Evolutionary conservation across 2,888 invertebrate species (phyloP), one percentile per base, ranked within the genome.

Genomic region (Diaphora mendica): DNA sequence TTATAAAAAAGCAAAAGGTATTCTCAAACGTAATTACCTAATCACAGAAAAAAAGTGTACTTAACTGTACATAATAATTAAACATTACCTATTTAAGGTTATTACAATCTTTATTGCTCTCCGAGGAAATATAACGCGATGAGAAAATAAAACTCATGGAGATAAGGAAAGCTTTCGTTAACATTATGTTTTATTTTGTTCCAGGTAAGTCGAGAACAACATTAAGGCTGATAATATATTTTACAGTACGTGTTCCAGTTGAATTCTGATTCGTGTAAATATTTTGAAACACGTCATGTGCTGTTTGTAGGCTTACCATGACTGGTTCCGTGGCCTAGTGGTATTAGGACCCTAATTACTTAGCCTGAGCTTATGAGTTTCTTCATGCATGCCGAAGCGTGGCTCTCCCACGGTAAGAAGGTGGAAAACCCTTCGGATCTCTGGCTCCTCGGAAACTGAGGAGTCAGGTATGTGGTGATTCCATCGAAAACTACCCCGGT

Each of bases 171-270:
- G 76, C 71, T 79, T 85, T 84, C 81, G 81, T 83, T 88, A 84
- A 87, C 78, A 75, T 81, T 80, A 73, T 71, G 73, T 77, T 79
- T 84, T 70, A 68, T 83, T 88, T 88, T 85, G 84, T 88, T 89
- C 75, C 86, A 89, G 88, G 89, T 89, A 89, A 88, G 89, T 85
- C 78, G 71, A 66, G 68, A 73, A 62, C 76, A 76, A 64, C 39
- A 23, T 67, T 55, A 64, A 42, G 13, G 48, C 48, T 5, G 39
- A 69, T 44, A 42, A 65, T 59, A 55, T 17, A 69, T 55, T 65
- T 64, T 51, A 55, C 42, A 64, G 33, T 68, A 48, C n/a, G 48
- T 64, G 35, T 55, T 39, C 8, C 20, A 35, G 11, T 35, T 39
- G 2, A 62, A 17, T 30, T 62, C 30, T 30, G 62, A 30, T 15